Conservation (phyloP, 2,797 vertebrate genomes). For the Halcyon leucocephala region DNA sequence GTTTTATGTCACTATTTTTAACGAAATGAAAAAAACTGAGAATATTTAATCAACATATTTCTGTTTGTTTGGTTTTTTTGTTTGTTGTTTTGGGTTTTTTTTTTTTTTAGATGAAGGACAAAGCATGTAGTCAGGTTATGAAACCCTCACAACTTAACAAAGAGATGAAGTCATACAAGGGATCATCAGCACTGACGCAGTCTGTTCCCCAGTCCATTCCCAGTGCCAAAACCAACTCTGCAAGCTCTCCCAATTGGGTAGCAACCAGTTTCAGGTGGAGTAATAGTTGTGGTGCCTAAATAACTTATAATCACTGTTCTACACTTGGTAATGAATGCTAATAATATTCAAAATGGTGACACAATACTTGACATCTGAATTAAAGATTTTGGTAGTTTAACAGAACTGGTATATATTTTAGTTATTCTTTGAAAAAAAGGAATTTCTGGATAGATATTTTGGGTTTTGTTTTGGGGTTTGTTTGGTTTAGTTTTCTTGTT, state of each 20-base stretch:
- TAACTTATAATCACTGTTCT: background rate
- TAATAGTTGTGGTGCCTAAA: background rate
- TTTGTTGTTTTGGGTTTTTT: background rate
- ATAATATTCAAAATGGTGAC: background rate
- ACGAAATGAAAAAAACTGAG: background rate
- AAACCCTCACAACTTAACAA: constrained; percentile 79
- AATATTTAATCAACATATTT: background rate
- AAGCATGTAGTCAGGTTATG: constrained; percentile 66
- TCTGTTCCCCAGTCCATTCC: constrained; percentile 85
- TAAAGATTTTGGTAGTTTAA: background rate
- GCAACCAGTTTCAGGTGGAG: constrained; percentile 77
- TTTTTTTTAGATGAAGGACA: constrained; percentile 81
- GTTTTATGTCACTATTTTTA: background rate
- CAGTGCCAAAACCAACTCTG: constrained; percentile 62
- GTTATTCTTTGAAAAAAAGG: background rate
- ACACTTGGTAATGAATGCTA: background rate
- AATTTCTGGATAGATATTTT: background rate
- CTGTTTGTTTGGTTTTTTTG: background rate
- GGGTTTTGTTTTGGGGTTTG: too few relatives aligned
- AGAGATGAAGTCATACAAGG: constrained; percentile 72
- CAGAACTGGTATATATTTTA: background rate
- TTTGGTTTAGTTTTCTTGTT: too few relatives aligned
- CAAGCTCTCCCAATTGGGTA: constrained; percentile 75
- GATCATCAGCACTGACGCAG: constrained; percentile 59
- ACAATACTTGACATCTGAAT: accelerated